Conservation (phyloP, 2,888 invertebrate species). For the Hydraecia micacea region DNA sequence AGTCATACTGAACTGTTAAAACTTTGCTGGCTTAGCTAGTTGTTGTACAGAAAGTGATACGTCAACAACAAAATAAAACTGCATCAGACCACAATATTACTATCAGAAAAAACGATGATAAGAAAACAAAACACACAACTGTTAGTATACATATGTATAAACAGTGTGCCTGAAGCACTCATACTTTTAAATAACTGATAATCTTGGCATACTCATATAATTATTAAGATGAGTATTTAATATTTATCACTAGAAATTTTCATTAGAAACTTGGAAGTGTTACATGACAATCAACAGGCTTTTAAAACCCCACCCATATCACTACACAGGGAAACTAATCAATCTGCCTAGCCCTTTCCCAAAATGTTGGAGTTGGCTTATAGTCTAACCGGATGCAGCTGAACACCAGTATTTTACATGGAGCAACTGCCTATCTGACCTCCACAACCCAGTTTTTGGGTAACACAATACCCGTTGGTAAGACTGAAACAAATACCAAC, state of each 20-base stretch:
- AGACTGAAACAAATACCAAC: neutral
- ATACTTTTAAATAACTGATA: slow-evolving; percentile 1
- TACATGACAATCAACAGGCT: neutral
- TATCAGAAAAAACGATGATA: slow-evolving; percentile 26
- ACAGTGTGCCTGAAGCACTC: neutral
- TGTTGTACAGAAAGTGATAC: neutral
- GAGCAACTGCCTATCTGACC: too few relatives aligned
- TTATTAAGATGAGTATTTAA: neutral
- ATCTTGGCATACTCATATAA: neutral
- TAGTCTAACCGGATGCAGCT: too few relatives aligned
- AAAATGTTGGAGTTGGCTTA: too few relatives aligned
- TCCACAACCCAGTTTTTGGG: too few relatives aligned
- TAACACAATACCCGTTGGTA: too few relatives aligned
- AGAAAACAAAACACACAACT: slow-evolving; percentile 21
- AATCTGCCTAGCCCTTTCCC: neutral
- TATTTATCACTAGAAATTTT: neutral
- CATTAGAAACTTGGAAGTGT: neutral
- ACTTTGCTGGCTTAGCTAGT: neutral
- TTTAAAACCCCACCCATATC: neutral
- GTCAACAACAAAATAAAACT: neutral
- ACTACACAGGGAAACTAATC: neutral
- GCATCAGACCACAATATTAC: neutral
- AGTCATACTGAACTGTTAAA: neutral
- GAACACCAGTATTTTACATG: too few relatives aligned
- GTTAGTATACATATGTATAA: neutral